Conservation (phyloP, 2,797 vertebrate genomes). For the Labeo calbasu region DNA sequence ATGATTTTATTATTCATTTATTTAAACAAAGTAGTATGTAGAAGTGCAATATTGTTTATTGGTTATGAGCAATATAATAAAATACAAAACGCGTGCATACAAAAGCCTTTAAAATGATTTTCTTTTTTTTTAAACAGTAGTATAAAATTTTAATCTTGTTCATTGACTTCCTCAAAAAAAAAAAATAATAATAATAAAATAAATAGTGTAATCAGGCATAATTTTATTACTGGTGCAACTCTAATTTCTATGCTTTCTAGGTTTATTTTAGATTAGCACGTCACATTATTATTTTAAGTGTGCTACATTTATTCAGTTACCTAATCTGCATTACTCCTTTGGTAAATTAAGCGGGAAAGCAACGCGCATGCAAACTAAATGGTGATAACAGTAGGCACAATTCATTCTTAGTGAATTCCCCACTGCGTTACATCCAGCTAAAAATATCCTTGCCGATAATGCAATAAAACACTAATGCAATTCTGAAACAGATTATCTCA, state of each 20-base stretch:
- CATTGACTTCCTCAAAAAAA: not conserved
- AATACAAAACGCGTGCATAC: too few species aligned
- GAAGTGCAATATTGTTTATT: not conserved
- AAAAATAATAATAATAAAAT: not conserved
- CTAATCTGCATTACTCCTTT: not conserved
- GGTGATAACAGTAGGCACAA: slow-evolving; percentile 5
- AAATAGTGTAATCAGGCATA: not conserved
- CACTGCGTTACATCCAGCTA: not conserved
- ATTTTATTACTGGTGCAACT: too few species aligned
- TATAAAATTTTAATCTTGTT: too few species aligned
- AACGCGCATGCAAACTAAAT: not conserved
- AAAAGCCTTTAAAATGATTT: too few species aligned
- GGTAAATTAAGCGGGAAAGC: not conserved
- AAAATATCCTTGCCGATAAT: slow-evolving; percentile 22
- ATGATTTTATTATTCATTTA: too few species aligned
- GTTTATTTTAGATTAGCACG: not conserved
- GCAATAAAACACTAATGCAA: slow-evolving; percentile 38
- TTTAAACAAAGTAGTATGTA: not conserved
- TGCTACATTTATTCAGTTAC: not conserved
- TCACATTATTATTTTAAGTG: not conserved
- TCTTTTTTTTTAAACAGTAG: not conserved
- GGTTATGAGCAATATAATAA: too few species aligned
- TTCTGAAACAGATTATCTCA: slow-evolving; percentile 37
- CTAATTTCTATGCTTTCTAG: not conserved
- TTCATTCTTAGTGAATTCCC: slow-evolving; percentile 11